phyloP scores from a whole-genome alignment of 2,797 vertebrate genomes.

The Toxotes lorentzi region DNA sequence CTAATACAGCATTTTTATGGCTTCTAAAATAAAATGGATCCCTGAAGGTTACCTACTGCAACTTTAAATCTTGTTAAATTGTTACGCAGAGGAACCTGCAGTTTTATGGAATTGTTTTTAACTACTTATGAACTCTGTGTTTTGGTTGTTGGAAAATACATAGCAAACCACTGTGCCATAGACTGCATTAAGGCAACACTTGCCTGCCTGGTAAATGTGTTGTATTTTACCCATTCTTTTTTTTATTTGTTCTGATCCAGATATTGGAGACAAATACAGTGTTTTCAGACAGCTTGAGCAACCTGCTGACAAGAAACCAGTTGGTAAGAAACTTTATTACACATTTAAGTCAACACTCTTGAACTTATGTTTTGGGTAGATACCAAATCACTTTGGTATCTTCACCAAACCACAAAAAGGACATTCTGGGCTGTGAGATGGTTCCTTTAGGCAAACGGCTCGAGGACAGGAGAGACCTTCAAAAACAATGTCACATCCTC shows the following conservation, averaged over 20 bases:
- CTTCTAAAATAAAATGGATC: slow-evolving; percentile 8
- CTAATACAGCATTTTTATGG: slow-evolving; percentile 3
- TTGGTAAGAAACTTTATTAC: slow-evolving; percentile 86
- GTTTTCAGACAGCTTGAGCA: slow-evolving; percentile 95
- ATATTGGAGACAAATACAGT: slow-evolving; percentile 95
- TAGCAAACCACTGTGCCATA: background rate
- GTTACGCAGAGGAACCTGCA: background rate
- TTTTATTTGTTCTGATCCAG: slow-evolving; percentile 78
- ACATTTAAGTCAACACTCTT: too few relatives aligned
- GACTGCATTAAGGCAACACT: background rate
- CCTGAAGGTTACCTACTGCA: background rate
- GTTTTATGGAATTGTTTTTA: slow-evolving; percentile 7
- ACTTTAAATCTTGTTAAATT: background rate
- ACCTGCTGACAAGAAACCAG: slow-evolving; percentile 90
- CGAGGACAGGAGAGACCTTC: slow-evolving; percentile 22
- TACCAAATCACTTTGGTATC: background rate
- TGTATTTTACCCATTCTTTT: background rate
- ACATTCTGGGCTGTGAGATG: slow-evolving; percentile 40
- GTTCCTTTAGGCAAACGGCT: slow-evolving; percentile 19
- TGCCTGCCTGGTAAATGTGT: background rate
- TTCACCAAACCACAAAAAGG: slow-evolving; percentile 5
- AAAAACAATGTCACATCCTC: slow-evolving; percentile 1
- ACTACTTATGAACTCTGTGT: background rate
- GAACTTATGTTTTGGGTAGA: too few relatives aligned
- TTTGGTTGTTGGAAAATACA: background rate